Percentiles rank a stretch among this genome's conserved stretches.
Conservation (phyloP, 2,888 invertebrate genomes). For the Thecophora atra region DNA sequence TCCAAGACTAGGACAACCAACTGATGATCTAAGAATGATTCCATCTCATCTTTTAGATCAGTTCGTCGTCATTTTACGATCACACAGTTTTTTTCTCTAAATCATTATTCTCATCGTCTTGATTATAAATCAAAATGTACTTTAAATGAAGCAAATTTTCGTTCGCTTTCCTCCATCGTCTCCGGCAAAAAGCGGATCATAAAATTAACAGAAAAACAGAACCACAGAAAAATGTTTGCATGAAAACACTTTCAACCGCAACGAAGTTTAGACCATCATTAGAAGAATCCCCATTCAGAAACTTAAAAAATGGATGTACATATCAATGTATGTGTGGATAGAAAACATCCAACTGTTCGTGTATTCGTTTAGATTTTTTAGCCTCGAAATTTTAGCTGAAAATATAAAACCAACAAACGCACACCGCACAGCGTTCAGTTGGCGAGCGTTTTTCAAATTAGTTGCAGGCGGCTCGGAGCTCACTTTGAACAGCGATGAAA, state of each 20-base stretch:
- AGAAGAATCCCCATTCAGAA: constrained; percentile 46
- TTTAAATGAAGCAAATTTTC: no score
- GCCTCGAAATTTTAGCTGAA: constrained; percentile 35
- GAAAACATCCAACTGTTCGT: neutral
- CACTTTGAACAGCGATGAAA: neutral
- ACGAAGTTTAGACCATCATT: constrained; percentile 35
- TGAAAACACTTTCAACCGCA: constrained; percentile 19
- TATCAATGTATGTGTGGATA: constrained; percentile 12
- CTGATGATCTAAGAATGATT: no score
- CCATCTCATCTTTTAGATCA: no score
- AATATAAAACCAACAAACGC: constrained; percentile 58
- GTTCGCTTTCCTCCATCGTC: no score
- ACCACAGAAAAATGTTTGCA: neutral
- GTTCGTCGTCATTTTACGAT: no score
- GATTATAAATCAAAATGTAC: no score
- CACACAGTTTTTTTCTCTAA: no score
- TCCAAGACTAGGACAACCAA: no score
- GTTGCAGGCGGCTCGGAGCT: constrained; percentile 28
- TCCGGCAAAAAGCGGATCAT: no score
- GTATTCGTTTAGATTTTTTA: neutral
- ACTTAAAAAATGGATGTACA: neutral
- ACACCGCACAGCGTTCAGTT: constrained; percentile 47
- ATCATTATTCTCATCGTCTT: no score
- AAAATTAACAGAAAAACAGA: neutral
- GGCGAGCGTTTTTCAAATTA: constrained; percentile 40